Evolutionary conservation across 2,113 vertebrate species (phyloP).

Genomic region (Eulemur rufifrons): DNA sequence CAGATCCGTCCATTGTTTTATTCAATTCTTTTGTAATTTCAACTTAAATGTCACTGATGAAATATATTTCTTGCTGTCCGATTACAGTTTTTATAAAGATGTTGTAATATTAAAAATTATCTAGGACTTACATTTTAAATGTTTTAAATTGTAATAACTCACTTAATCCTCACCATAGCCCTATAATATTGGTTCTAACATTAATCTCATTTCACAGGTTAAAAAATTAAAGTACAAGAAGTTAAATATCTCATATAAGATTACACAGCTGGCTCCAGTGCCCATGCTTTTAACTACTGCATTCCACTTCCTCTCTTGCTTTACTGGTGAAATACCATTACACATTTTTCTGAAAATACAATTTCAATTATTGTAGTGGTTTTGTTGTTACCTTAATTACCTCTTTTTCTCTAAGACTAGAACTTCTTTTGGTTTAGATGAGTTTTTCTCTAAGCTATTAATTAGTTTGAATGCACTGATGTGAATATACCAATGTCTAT

Average conservation of each 20-base stretch:
- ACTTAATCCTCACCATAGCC: not conserved
- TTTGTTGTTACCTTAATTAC: not conserved
- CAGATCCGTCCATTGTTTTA: not conserved
- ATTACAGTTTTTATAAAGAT: not conserved
- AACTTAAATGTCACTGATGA: not conserved
- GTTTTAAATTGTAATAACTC: not conserved
- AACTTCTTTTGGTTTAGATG: not conserved
- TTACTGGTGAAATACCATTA: not conserved
- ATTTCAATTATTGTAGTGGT: not conserved
- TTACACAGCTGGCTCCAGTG: not conserved
- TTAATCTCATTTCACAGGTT: not conserved
- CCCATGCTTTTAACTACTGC: not conserved
- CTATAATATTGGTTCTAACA: not conserved
- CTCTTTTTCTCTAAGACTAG: not conserved
- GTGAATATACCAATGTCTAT: not conserved
- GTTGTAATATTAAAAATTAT: not conserved
- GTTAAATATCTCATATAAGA: not conserved
- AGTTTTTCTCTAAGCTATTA: not conserved
- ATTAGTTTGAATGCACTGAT: not conserved
- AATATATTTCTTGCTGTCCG: not conserved
- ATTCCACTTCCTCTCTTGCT: not conserved
- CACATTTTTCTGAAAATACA: not conserved
- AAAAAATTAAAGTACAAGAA: not conserved
- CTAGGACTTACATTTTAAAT: not conserved
- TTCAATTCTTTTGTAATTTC: not conserved